Base-by-base conservation (phyloP, 1,140 invertebrate species). In the Apolygus lucorum region DNA sequence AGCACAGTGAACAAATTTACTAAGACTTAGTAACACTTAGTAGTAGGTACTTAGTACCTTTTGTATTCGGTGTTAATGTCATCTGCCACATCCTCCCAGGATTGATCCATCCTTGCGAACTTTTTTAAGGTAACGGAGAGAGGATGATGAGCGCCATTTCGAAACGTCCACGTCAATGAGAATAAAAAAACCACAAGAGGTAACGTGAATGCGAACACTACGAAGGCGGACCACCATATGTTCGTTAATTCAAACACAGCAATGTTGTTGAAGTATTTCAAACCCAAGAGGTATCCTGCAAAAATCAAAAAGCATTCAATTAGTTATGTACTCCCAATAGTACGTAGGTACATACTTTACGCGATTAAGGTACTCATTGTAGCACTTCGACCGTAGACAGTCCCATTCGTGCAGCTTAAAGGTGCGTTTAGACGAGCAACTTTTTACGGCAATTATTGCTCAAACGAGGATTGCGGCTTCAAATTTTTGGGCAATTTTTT, bases 111-210 rank as follows among this genome's bases (percentile, higher is more conserved):
- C 69, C 84, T 83, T 25, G 84, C 83, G 76, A 90, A 91, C 71
- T 84, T 79, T 24, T 79, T 70, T 1, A 96, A 79, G 62, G 85
- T 83, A 75, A 83, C 80, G 4, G 84, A 84, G 22, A 93, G 87
- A 0, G 92, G 92, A 82, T 96, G 92, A 4, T 84, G 81, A 0
- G 78, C 76, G 84, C 87, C 93, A 64, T 87, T 82, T 63, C 87
- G 79, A 78, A 73, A 78, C 77, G 22, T 77, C 28, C 82, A 68
- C 1, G 76, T 75, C 26, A 79, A 74, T 26, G 81, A 22, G 1
- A 81, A 81, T n/a, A 78, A 74, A 11, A 81, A 64, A 2, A 81
- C 78, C n/a, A 78, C 80, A 72, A 83, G 79, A 28, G 82, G 76
- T 63, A 81, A 64, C 11, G 68, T 82, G 28, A 0, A 78, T 74